A percentile compares a stretch with the other conserved stretches of the same genome.
Conservation (phyloP, 2,888 invertebrate genomes). For the Halictus quadricinctus region DNA sequence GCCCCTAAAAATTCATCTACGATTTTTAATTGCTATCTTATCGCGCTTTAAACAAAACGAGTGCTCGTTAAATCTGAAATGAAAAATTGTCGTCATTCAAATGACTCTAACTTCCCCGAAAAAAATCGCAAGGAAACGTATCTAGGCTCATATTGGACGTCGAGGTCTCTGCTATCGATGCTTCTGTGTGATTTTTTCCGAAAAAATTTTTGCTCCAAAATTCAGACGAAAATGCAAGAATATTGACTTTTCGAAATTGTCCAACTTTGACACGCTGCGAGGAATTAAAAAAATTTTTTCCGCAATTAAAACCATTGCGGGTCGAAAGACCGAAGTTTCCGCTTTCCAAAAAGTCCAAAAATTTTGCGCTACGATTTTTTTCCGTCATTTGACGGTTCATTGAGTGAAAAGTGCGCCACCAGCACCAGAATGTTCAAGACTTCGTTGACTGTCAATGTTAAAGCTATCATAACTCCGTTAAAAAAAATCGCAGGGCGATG, state of each 20-base stretch:
- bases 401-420: not conserved
- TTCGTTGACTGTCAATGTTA: not conserved
- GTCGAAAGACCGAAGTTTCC: not conserved
- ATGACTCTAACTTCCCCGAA: not conserved
- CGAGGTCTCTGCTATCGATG: not conserved
- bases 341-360: not conserved
- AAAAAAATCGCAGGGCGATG: not conserved
- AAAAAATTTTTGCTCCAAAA: not conserved
- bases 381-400: not conserved
- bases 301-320: rapidly evolving
- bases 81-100: not conserved
- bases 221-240: not conserved
- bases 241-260: not conserved
- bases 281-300: not conserved
- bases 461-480: not conserved
- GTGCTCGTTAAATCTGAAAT: no score
- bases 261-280: not conserved
- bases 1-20: not conserved
- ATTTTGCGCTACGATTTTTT: not conserved
- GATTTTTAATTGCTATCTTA: not conserved
- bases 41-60: not conserved
- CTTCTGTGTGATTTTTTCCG: not conserved
- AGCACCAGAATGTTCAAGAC: not conserved
- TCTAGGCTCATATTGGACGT: not conserved
- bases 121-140: not conserved